Conservation (phyloP, 1,140 invertebrate species). For the Coenobita brevimanus region DNA sequence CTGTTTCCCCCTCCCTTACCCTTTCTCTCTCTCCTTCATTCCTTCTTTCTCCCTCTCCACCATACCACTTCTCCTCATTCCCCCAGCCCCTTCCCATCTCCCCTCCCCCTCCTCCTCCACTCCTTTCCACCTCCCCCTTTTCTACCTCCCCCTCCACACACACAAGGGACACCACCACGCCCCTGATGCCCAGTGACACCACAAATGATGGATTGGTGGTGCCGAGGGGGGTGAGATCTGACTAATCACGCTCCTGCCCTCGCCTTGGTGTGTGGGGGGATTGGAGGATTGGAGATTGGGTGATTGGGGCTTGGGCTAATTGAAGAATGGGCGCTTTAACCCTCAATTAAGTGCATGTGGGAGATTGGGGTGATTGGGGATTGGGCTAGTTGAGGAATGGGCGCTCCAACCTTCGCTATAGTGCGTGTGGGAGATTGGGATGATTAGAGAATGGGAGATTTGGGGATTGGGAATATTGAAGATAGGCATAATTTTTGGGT, state of each 20-base stretch:
- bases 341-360: no score
- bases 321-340: no score
- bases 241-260: conserved; percentile 43
- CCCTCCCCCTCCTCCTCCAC: background rate
- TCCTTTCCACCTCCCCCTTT: background rate
- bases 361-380: no score
- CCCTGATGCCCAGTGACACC: conserved; percentile 52
- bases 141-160: conserved; percentile 11
- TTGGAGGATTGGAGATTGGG: background rate
- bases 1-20: background rate
- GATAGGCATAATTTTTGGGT: no score
- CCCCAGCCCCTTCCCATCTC: background rate
- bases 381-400: no score
- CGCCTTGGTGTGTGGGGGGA: background rate
- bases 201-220: conserved; percentile 40
- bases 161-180: conserved; percentile 44
- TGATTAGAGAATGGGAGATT: no score
- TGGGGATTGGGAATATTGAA: no score
- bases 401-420: no score
- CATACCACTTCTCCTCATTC: background rate
- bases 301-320: no score
- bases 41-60: background rate
- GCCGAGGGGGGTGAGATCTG: conserved; percentile 18
- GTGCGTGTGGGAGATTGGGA: no score
- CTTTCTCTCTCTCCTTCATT: background rate